Base-by-base conservation (phyloP, 2,113 vertebrate genomes). In the Baryphthengus martii region DNA sequence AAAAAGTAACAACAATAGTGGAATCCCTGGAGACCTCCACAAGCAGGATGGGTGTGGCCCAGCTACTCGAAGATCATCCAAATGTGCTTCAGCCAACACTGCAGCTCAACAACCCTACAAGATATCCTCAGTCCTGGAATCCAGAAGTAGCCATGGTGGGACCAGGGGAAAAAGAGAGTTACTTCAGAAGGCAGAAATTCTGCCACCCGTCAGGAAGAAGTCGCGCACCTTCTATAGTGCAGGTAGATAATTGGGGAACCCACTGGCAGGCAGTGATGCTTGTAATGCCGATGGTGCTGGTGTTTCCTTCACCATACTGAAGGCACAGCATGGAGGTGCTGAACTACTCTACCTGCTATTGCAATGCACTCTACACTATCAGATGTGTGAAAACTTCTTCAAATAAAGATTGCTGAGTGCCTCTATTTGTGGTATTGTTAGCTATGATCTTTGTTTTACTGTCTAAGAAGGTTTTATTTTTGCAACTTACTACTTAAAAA, bases 181-280 rank as follows among this genome's bases (percentile, higher is more conserved):
- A 2, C 29, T 42, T 37, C 61, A 85, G 39, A 85, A 86, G 49
- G 86, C 67, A 3, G 93, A 95, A 21, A 73, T 82, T 33, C 90
- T 82, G 3, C 97, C 97, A 45, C 96, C 95, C 2, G 66, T 97
- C 52, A 98, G 97, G 97, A 99, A 99, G 97, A 99, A 99, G 93
- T 97, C 98, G 1, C 98, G 99, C 8, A 99, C 99, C 6, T 98
- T 99, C 29, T 99, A 99, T 82, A 99, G 96, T 29, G 95, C 98
- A 70, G 98, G 99, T 99, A 97, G 97, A 91, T 80, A 39, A 39
- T 15, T 3, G 5, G 44, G 65, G 24, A 65, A 49, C 7, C 7
- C 8, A 1, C 6, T 23, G 35, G 28, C 24, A 73, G 42, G 19
- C 10, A 9, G 4, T 29, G 13, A 21, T 8, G 5, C 3, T 33